Conservation (phyloP, 2,888 invertebrate genomes). For the Phasia obesa region DNA sequence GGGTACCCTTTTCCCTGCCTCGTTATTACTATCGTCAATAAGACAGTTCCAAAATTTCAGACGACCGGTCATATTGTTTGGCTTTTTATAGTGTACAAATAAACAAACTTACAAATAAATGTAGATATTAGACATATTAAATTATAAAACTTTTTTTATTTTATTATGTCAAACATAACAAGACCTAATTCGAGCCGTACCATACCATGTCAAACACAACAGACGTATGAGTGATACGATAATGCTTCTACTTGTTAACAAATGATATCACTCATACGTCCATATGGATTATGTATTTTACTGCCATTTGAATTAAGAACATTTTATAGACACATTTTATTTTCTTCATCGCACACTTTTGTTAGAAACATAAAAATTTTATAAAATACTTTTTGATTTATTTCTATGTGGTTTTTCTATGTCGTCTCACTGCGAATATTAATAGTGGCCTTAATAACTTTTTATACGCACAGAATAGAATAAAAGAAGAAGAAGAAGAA, state of each 20-base stretch:
- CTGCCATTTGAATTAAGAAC: constrained; percentile 25
- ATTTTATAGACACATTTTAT: neutral
- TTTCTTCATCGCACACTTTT: neutral
- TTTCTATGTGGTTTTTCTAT: constrained; percentile 14
- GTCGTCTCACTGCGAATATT: constrained; percentile 52
- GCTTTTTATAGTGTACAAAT: too few species aligned
- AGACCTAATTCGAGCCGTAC: too few species aligned
- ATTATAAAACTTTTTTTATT: too few species aligned
- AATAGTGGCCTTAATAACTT: constrained; percentile 62
- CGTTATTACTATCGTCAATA: too few species aligned
- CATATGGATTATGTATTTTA: constrained; percentile 1
- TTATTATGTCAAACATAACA: too few species aligned
- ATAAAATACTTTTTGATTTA: constrained; percentile 2
- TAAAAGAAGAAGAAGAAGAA: neutral
- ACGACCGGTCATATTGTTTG: too few species aligned
- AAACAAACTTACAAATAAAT: too few species aligned
- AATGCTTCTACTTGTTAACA: neutral
- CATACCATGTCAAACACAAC: constrained; percentile 11
- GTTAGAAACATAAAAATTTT: constrained; percentile 1
- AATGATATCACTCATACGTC: constrained; percentile 48
- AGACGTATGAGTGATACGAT: constrained; percentile 40
- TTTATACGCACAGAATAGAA: constrained; percentile 24
- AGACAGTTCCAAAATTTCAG: too few species aligned
- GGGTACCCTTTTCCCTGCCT: too few species aligned
- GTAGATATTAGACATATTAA: too few species aligned